Evolutionary conservation across 2,113 vertebrate species (phyloP).

Genomic region (Phaethon lepturus): DNA sequence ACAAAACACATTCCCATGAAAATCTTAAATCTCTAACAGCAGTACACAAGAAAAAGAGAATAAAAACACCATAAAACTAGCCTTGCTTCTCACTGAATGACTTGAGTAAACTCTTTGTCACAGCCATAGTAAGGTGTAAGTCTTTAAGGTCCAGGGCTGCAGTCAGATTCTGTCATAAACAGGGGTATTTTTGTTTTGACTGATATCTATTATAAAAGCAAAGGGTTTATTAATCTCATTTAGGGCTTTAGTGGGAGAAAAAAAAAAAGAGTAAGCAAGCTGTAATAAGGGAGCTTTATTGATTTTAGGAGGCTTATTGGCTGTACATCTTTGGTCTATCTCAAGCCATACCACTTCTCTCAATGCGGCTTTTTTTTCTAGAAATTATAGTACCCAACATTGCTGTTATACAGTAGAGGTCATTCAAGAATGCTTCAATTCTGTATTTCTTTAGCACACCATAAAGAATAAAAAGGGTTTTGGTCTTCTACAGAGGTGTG

Average conservation of each 20-base stretch:
- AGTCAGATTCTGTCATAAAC: not conserved
- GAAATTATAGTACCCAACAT: not conserved
- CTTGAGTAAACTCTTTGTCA: not conserved
- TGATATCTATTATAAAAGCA: not conserved
- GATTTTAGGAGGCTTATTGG: not conserved
- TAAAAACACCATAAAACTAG: not conserved
- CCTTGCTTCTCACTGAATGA: not conserved
- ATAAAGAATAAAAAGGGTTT: not conserved
- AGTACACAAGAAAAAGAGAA: not conserved
- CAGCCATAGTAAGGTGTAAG: not conserved
- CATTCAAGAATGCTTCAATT: not conserved
- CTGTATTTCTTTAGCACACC: not conserved
- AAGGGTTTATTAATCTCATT: not conserved
- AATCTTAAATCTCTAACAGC: not conserved
- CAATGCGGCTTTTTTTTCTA: not conserved
- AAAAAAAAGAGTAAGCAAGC: not conserved
- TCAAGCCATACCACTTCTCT: not conserved
- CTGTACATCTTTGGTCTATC: not conserved
- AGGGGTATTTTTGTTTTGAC: not conserved
- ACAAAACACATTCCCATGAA: constrained; percentile 40
- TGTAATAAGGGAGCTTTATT: not conserved
- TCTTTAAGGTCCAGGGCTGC: not conserved
- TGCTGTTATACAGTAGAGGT: not conserved
- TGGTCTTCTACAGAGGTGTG: not conserved
- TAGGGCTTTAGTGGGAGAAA: not conserved